Evolutionary conservation across 2,888 invertebrate genomes (phyloP).

Genomic region (Drosophila barbarae): DNA sequence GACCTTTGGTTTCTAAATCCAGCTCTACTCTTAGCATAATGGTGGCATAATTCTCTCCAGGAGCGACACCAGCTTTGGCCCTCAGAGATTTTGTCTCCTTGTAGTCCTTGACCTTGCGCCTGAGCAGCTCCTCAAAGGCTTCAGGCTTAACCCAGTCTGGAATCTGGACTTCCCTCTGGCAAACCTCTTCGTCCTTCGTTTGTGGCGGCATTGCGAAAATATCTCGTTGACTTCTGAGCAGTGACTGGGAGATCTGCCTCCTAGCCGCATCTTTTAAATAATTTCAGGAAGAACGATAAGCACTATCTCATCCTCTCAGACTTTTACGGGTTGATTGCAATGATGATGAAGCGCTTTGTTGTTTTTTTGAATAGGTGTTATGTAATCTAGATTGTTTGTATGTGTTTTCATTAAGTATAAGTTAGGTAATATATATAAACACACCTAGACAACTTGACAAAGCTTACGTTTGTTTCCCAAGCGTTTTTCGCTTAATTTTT

Average conservation of each 20-base stretch:
- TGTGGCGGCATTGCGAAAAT: slow-evolving; percentile 27
- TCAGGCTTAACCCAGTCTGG: slow-evolving; percentile 45
- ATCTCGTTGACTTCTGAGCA: background rate
- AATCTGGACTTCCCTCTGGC: background rate
- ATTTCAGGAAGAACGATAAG: background rate
- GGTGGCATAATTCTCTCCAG: slow-evolving; percentile 76
- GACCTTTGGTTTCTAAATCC: slow-evolving; percentile 65
- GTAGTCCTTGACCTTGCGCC: slow-evolving; percentile 33
- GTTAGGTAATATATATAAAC: background rate
- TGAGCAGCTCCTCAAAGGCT: slow-evolving; percentile 37
- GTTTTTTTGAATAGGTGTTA: background rate
- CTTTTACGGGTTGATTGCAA: background rate
- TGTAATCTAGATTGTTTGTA: background rate
- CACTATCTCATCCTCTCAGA: slow-evolving; percentile 1
- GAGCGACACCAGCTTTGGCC: slow-evolving; percentile 50
- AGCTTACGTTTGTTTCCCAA: background rate
- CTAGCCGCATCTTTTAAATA: slow-evolving; percentile 14
- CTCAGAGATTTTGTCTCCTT: slow-evolving; percentile 46
- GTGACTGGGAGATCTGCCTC: background rate
- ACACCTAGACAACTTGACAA: background rate
- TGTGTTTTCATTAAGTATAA: background rate
- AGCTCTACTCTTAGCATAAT: slow-evolving; percentile 67
- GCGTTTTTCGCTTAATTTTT: too few species aligned
- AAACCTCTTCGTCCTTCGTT: slow-evolving; percentile 19
- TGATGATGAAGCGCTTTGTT: slow-evolving; percentile 1